These are phyloP conservation scores for Chascanopsetta lugubris DNA, from an alignment of 2,113 vertebrate species.

Conservation along the genomic window DNA sequence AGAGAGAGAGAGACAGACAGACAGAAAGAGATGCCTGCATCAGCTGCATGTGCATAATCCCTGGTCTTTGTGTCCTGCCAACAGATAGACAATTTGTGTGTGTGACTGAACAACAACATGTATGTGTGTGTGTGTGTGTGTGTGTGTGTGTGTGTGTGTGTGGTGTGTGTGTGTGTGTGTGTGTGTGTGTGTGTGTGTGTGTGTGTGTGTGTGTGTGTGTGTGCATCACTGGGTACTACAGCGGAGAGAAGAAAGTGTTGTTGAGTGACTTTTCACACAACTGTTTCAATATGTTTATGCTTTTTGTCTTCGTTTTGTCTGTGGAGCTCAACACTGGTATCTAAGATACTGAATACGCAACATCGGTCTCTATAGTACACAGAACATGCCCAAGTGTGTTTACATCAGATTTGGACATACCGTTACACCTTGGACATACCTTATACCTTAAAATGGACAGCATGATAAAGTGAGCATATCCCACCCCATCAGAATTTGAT, in stretches of 20 bases:
- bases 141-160: constrained; percentile 41
- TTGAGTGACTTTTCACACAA: constrained; percentile 4
- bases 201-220: constrained; percentile 36
- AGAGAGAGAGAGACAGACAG: constrained; percentile 18
- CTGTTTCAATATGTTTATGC: constrained; percentile 5
- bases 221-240: constrained; percentile 13
- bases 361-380: no score
- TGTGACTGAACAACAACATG: constrained; percentile 40
- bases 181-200: constrained; percentile 28
- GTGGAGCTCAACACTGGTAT: no score
- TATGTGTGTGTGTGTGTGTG: constrained; percentile 33
- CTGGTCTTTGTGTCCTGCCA: constrained; percentile 71
- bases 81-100: constrained; percentile 51
- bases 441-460: no score
- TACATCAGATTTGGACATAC: no score
- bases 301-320: constrained; percentile 11
- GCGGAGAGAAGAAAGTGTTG: constrained; percentile 17
- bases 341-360: no score
- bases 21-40: constrained; percentile 62
- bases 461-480: no score
- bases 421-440: no score
- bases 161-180: constrained; percentile 32
- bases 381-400: no score
- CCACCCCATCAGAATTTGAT: no score
- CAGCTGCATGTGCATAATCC: constrained; percentile 73